Conservation (phyloP, 2,888 invertebrate genomes). For the Eilema griseolum region DNA sequence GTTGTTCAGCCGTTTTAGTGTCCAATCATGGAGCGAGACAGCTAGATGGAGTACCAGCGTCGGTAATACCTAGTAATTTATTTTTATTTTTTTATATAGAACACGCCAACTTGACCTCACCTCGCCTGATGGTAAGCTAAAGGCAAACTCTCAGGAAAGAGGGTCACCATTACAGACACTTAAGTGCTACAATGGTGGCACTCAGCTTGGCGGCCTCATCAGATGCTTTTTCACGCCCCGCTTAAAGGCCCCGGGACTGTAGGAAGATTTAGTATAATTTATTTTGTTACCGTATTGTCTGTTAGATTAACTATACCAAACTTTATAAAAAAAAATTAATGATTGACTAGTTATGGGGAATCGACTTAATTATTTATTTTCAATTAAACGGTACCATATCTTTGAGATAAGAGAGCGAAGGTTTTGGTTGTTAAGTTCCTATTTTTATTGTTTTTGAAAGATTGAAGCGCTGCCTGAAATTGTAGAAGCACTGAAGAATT, state of each 20-base stretch:
- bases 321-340: background rate
- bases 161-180: no score
- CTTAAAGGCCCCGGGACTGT: no score
- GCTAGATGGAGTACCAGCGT: slow-evolving; percentile 93
- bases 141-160: no score
- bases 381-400: background rate
- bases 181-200: no score
- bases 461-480: slow-evolving; percentile 95
- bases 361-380: background rate
- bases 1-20: slow-evolving; percentile 93
- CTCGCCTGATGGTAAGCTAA: no score
- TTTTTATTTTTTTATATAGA: no score
- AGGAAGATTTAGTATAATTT: background rate
- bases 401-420: background rate
- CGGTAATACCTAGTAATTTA: slow-evolving; percentile 85
- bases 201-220: no score
- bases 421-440: background rate
- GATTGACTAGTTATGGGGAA: background rate
- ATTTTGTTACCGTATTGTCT: background rate
- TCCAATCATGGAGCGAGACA: slow-evolving; percentile 98
- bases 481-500: slow-evolving; percentile 89
- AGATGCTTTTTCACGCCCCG: no score
- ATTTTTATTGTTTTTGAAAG: slow-evolving; percentile 63
- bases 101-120: no score
- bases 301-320: background rate